Evolutionary conservation across 2,113 vertebrate species (phyloP), one percentile per base, ranked within the genome.

Genomic region (Eubucco bourcierii): DNA sequence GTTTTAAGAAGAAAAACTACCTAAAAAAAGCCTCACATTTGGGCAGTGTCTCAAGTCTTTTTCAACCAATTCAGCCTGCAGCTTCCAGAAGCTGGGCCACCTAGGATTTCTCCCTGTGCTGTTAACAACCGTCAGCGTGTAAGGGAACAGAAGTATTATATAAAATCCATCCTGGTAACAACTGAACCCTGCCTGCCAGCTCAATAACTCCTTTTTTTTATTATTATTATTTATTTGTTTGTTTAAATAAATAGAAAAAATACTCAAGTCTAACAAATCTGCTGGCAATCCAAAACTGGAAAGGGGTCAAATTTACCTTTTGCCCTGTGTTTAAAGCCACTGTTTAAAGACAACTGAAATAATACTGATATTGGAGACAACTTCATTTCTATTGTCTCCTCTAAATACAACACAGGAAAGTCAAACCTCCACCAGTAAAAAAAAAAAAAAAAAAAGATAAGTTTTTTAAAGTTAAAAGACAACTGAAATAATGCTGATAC

Each of bases 231-330:
- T 37, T 37, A 8, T 37, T 37, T 37, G 5, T 16, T 44, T 44
- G 15, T 44, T 63, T 11, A 33, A 84, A 86, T 88, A 90, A 96
- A 88, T 60, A 90, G 91, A 84, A 84, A 66, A 68, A 93, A 87
- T 90, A 79, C 72, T 90, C 31, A 80, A 20, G 4, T 84, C 89
- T 93, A 95, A 73, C 67, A 96, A 97, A 96, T 94, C 66, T 95
- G 27, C 79, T 96, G 74, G 84, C 64, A 94, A 60, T 93, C 73
- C 84, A 85, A 63, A 95, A 28, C 63, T 96, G 93, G 86, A 97
- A 93, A 76, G 17, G 37, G 77, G 74, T 44, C 92, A 96, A 53
- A 87, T 79, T 94, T 85, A 96, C 90, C 92, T 97, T 95, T 96
- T 96, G 75, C 77, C 92, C 68, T 39, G 21, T 88, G 13, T 56